A percentile compares a stretch with the other conserved stretches of the same genome.
These are phyloP conservation scores for Apodemia duryi DNA, from an alignment of 2,888 invertebrate genomes.

Conservation along the genomic window DNA sequence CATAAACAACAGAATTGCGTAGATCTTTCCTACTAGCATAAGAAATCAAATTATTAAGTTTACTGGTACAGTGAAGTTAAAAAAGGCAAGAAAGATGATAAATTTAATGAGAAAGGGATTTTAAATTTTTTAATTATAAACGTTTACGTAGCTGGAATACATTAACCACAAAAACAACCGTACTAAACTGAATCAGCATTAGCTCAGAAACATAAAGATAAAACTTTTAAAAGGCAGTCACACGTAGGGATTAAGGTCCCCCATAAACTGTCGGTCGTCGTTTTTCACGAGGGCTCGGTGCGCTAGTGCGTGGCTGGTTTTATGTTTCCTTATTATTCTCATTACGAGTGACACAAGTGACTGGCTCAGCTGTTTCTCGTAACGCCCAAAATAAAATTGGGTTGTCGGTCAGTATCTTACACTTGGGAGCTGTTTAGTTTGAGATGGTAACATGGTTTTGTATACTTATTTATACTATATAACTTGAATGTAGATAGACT, in stretches of 20 bases:
- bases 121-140: neutral
- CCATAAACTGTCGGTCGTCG: constrained; percentile 7
- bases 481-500: too few species aligned
- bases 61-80: too few species aligned
- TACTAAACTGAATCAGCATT: neutral
- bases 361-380: constrained; percentile 2
- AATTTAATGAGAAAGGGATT: neutral
- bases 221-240: constrained; percentile 14
- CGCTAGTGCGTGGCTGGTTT: constrained; percentile 1
- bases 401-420: neutral
- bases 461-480: neutral
- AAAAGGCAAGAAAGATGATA: too few species aligned
- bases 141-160: neutral
- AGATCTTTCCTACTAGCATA: too few species aligned
- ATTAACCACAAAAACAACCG: neutral
- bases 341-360: constrained; percentile 3
- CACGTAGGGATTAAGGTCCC: constrained; percentile 8
- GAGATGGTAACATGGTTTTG: neutral
- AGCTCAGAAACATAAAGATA: neutral
- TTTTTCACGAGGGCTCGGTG: neutral
- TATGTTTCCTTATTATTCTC: constrained; percentile 14
- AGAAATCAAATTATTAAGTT: too few species aligned
- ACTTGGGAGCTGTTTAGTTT: neutral
- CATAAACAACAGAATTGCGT: too few species aligned
- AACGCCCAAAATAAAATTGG: neutral